These are phyloP conservation scores for Crocuta crocuta DNA, from an alignment of 2,113 vertebrate genomes.

Conservation along the genomic window DNA sequence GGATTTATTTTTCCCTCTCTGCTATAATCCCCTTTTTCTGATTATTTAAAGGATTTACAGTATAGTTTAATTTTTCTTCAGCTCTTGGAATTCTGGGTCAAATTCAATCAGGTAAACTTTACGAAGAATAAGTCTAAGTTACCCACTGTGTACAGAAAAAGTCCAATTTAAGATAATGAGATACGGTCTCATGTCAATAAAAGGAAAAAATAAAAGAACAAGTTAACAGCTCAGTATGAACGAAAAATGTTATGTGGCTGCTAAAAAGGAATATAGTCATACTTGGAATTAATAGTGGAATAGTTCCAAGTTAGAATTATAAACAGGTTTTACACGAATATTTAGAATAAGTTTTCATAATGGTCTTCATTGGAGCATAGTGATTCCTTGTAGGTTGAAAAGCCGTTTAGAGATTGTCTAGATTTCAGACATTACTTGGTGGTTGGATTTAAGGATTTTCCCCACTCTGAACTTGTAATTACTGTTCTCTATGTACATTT, in stretches of 20 bases:
- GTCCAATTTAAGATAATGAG: neutral
- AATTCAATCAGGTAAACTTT: conserved; percentile 39
- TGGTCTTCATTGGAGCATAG: neutral
- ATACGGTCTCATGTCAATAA: neutral
- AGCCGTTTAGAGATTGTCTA: neutral
- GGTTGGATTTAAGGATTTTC: conserved; percentile 37
- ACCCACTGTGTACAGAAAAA: neutral
- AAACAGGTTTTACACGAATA: neutral
- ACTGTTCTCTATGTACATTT: neutral
- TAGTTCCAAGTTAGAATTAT: neutral
- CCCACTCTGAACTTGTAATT: conserved; percentile 1
- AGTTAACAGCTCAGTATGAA: neutral
- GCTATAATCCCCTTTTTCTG: neutral
- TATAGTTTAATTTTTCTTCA: conserved; percentile 12
- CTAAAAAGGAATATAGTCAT: neutral
- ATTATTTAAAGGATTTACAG: conserved; percentile 17
- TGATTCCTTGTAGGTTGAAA: conserved; percentile 39
- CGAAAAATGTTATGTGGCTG: neutral
- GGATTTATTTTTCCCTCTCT: neutral
- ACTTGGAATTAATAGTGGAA: conserved; percentile 8
- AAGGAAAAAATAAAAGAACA: neutral
- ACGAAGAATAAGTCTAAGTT: conserved; percentile 26
- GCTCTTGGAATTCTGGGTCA: conserved; percentile 23
- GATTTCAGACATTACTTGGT: neutral
- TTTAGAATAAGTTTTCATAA: conserved; percentile 44